phyloP scores from a whole-genome alignment of 2,888 invertebrate genomes.

The Caenorhabditis panamensis region DNA sequence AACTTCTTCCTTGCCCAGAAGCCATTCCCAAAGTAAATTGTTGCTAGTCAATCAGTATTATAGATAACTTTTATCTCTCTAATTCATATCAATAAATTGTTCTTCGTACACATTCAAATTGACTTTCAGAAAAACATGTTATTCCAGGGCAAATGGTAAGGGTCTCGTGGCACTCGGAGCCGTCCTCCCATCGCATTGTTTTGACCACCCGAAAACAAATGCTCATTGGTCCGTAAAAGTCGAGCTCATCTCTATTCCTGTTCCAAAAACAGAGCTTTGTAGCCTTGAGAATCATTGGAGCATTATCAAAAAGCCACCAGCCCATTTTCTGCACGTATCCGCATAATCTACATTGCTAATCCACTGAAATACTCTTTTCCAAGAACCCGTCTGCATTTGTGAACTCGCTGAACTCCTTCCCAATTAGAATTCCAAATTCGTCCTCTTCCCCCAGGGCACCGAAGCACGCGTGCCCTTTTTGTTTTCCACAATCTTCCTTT shows the following conservation, averaged over 20 bases:
- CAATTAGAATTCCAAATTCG: neutral
- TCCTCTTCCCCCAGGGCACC: slow-evolving; percentile 4
- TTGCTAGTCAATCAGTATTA: slow-evolving; percentile 4
- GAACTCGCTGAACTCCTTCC: neutral
- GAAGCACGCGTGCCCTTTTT: slow-evolving; percentile 30
- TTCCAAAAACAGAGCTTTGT: neutral
- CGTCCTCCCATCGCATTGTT: no score
- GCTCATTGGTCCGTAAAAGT: no score
- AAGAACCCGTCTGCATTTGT: neutral
- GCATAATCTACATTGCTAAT: neutral
- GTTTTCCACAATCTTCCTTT: slow-evolving; percentile 11
- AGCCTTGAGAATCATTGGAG: neutral
- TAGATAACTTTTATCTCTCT: neutral
- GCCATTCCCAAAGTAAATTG: slow-evolving; percentile 55
- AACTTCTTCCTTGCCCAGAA: slow-evolving; percentile 81
- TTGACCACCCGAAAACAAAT: no score
- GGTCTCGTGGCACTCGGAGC: no score
- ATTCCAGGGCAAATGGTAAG: no score
- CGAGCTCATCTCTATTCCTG: no score
- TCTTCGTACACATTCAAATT: no score
- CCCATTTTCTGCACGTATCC: neutral
- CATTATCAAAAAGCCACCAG: no score
- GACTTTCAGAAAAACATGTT: no score
- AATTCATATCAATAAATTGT: no score
- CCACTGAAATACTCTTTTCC: no score